phyloP scores from a whole-genome alignment of 2,888 invertebrate species.

The Lissonota sp. region DNA sequence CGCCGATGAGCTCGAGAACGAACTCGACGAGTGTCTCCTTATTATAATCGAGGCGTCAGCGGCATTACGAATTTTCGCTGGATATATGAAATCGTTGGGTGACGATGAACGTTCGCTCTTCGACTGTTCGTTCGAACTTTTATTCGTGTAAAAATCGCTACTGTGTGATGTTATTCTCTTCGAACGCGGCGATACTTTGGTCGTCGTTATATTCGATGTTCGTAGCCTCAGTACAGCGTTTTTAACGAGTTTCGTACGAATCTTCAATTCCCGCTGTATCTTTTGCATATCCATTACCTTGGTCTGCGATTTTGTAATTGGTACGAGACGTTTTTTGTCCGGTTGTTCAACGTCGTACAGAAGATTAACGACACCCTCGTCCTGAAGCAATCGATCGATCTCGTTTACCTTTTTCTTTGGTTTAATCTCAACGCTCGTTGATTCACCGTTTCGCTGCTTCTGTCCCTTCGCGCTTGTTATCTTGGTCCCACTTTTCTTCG shows the following conservation, averaged over 20 bases:
- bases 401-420: constrained; percentile 87
- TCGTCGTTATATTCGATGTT: constrained; percentile 84
- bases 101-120: constrained; percentile 64
- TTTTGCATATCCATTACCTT: constrained; percentile 82
- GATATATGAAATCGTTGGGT: constrained; percentile 76
- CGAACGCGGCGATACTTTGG: constrained; percentile 84
- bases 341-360: constrained; percentile 90
- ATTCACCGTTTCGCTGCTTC: constrained; percentile 66
- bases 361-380: constrained; percentile 95
- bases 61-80: constrained; percentile 82
- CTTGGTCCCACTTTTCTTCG: constrained; percentile 57
- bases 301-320: constrained; percentile 80
- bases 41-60: constrained; percentile 93
- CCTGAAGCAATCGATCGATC: constrained; percentile 91
- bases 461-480: constrained; percentile 33
- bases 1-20: constrained; percentile 90
- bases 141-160: constrained; percentile 65
- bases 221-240: constrained; percentile 85
- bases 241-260: constrained; percentile 87
- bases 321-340: constrained; percentile 78
- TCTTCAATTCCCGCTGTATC: constrained; percentile 81
- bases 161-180: constrained; percentile 82
- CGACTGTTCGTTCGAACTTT: constrained; percentile 65
- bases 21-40: constrained; percentile 92
- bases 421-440: constrained; percentile 68